Conservation (phyloP, 2,113 vertebrate species). For the Poeciliopsis prolifica region DNA sequence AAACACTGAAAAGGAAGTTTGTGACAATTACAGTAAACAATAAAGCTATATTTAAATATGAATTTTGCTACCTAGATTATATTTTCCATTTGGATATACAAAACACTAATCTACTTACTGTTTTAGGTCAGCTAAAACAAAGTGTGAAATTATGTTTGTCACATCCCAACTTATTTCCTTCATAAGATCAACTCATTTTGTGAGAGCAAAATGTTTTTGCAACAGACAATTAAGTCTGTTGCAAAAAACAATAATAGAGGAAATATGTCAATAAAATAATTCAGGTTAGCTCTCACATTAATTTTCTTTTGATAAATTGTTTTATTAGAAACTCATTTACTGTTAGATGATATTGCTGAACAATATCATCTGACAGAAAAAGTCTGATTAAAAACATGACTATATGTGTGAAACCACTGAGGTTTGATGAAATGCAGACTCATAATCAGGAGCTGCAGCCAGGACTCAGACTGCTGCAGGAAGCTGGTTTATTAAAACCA, state of each 20-base stretch:
- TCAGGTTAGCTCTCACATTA: no score
- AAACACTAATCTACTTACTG: no score
- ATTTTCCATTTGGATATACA: not conserved
- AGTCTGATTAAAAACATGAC: no score
- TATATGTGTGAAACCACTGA: not conserved
- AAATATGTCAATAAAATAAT: not conserved
- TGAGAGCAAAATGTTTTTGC: no score
- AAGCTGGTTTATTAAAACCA: not conserved
- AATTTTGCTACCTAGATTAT: not conserved
- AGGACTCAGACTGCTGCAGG: not conserved
- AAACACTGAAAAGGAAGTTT: not conserved
- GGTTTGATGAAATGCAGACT: conserved; percentile 5
- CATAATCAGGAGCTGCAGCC: not conserved
- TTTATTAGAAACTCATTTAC: no score
- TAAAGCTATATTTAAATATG: not conserved
- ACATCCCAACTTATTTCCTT: no score
- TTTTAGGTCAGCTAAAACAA: not conserved
- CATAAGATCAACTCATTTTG: no score
- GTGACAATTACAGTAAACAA: not conserved
- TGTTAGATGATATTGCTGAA: no score
- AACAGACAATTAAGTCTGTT: no score
- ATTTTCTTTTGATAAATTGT: no score
- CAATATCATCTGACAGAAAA: no score
- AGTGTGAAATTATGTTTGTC: no score
- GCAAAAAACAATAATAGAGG: not conserved